These are phyloP conservation scores for Morbakka virulenta DNA, from an alignment of 30 jellyfish, hydroid and myxozoan species.

Conservation along the genomic window DNA sequence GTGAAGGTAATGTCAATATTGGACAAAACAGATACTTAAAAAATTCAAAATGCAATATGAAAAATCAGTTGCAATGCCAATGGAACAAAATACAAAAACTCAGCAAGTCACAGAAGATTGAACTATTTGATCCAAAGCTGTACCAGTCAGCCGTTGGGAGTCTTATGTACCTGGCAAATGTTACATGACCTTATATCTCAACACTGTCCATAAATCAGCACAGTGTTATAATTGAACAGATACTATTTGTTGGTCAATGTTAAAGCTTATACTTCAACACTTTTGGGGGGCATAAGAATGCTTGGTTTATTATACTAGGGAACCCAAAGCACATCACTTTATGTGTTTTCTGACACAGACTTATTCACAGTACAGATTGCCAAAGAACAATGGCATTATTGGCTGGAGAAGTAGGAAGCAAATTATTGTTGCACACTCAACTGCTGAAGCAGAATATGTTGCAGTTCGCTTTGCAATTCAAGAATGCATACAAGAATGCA, in stretches of 20 bases:
- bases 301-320: background rate
- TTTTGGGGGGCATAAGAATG: background rate
- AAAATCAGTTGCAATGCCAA: background rate
- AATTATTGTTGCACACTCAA: conserved; percentile 1
- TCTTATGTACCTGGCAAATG: conserved; percentile 6
- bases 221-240: background rate
- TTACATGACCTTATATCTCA: background rate
- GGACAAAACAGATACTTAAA: background rate
- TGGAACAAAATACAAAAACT: background rate
- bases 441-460: conserved; percentile 8
- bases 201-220: background rate
- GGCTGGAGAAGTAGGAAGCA: conserved; percentile 12
- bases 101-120: background rate
- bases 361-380: background rate
- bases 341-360: background rate
- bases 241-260: background rate
- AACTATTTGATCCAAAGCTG: background rate
- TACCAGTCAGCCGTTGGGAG: conserved; percentile 21
- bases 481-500: conserved; percentile 7
- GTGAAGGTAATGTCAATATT: too few relatives aligned
- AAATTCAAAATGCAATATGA: background rate
- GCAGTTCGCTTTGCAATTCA: conserved; percentile 15
- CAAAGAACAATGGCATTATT: background rate
- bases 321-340: background rate
- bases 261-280: background rate